A percentile compares a stretch with the other conserved stretches of the same genome.
phyloP scores from a whole-genome alignment of 2,888 invertebrate genomes.

The Noctua janthina region DNA sequence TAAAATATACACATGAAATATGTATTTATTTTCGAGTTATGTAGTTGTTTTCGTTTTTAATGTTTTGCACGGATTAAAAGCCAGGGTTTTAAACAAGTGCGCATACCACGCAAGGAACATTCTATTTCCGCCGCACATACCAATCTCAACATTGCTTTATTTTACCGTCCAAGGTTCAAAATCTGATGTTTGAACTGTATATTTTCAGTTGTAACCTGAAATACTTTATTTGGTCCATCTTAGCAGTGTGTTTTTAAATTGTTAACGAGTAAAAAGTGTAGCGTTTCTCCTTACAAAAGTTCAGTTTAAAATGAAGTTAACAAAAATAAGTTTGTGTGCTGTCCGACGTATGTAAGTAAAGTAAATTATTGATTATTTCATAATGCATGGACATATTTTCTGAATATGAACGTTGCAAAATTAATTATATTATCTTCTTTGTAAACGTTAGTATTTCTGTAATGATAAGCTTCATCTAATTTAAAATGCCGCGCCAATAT shows the following conservation, averaged over 20 bases:
- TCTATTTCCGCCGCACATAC: slow-evolving; percentile 42
- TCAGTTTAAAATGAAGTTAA: slow-evolving; percentile 28
- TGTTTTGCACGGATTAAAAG: slow-evolving; percentile 31
- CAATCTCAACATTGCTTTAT: slow-evolving; percentile 35
- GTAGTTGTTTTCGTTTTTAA: background rate
- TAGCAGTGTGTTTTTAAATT: background rate
- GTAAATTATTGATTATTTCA: slow-evolving; percentile 9
- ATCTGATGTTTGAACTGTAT: slow-evolving; percentile 11
- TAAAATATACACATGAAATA: background rate
- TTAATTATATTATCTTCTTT: background rate
- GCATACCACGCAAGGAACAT: slow-evolving; percentile 1
- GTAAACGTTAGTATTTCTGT: background rate
- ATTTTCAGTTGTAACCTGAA: slow-evolving; percentile 17
- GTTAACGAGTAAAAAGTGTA: background rate
- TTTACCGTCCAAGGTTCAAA: slow-evolving; percentile 49
- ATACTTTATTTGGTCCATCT: background rate
- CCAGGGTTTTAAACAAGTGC: slow-evolving; percentile 10
- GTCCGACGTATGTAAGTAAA: slow-evolving; percentile 44
- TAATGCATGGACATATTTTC: background rate
- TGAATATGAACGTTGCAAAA: background rate
- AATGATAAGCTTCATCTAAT: background rate
- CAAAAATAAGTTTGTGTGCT: slow-evolving; percentile 14
- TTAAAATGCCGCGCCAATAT: background rate
- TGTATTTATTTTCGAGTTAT: background rate
- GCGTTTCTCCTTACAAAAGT: background rate